Conservation (phyloP, 2,888 invertebrate genomes). For the Pristionchus mayeri region DNA sequence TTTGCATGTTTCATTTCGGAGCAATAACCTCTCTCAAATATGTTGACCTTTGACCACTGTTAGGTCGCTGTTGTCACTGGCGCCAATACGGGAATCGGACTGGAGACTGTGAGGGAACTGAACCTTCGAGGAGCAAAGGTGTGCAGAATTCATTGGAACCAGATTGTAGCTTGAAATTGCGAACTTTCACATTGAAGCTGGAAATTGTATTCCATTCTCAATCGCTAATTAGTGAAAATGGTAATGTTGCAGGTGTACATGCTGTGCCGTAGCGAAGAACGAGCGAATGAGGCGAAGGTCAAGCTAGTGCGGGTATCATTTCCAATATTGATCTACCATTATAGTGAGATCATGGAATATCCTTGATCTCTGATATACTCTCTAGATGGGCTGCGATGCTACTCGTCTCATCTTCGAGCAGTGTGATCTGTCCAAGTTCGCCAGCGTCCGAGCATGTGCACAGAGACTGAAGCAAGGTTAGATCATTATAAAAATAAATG, state of each 20-base stretch:
- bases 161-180: too few relatives aligned
- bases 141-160: too few relatives aligned
- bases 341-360: neutral
- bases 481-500: neutral
- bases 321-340: neutral
- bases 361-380: neutral
- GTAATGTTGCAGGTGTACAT: slow-evolving; percentile 67
- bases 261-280: slow-evolving; percentile 69
- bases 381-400: slow-evolving; percentile 71
- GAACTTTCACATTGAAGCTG: too few relatives aligned
- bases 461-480: slow-evolving; percentile 58
- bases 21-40: too few relatives aligned
- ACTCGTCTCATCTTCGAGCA: slow-evolving; percentile 71
- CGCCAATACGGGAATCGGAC: slow-evolving; percentile 83
- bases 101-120: slow-evolving; percentile 68
- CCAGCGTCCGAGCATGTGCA: slow-evolving; percentile 66
- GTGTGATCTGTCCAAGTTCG: slow-evolving; percentile 71
- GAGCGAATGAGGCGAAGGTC: slow-evolving; percentile 64
- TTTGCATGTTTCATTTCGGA: too few relatives aligned
- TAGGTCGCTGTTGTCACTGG: slow-evolving; percentile 82
- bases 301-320: slow-evolving; percentile 59
- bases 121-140: slow-evolving; percentile 72
- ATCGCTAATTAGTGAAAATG: neutral
- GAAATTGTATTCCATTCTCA: neutral
- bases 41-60: neutral